Conservation (phyloP, 2,888 invertebrate species). For the Diachrysia chrysitis region DNA sequence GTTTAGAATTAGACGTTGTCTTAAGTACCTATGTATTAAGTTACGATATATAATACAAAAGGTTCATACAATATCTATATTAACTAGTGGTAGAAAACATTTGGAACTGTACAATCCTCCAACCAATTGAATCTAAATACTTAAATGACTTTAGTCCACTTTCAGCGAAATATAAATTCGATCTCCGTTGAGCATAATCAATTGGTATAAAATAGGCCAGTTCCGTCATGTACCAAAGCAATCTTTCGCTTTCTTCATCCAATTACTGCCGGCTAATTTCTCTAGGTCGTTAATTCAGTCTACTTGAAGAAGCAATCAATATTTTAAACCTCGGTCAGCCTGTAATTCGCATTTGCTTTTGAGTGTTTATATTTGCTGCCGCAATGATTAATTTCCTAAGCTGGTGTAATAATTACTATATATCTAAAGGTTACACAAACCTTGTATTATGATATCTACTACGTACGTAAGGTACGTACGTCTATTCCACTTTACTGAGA, state of each 20-base stretch:
- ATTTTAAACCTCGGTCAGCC: constrained; percentile 39
- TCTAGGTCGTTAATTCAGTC: constrained; percentile 39
- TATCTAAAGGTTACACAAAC: not conserved
- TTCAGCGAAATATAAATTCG: not conserved
- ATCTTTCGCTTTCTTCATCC: constrained; percentile 32
- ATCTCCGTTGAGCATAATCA: not conserved
- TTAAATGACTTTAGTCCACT: not conserved
- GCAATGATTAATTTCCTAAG: constrained; percentile 33
- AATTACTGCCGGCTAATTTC: constrained; percentile 53
- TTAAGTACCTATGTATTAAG: no score
- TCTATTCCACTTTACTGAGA: no score
- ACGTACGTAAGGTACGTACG: no score
- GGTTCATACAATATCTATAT: no score
- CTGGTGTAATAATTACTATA: not conserved
- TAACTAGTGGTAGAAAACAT: not conserved
- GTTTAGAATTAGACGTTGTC: no score
- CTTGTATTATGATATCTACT: no score
- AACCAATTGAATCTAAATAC: not conserved
- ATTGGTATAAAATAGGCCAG: constrained; percentile 16
- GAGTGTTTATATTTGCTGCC: constrained; percentile 26
- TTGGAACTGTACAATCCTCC: not conserved
- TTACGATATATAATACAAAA: no score
- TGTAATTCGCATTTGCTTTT: constrained; percentile 25
- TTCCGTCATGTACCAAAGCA: constrained; percentile 17
- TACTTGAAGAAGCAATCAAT: constrained; percentile 41